Conservation (phyloP, 2,797 vertebrate genomes). For the Lutjanus campechanus region DNA sequence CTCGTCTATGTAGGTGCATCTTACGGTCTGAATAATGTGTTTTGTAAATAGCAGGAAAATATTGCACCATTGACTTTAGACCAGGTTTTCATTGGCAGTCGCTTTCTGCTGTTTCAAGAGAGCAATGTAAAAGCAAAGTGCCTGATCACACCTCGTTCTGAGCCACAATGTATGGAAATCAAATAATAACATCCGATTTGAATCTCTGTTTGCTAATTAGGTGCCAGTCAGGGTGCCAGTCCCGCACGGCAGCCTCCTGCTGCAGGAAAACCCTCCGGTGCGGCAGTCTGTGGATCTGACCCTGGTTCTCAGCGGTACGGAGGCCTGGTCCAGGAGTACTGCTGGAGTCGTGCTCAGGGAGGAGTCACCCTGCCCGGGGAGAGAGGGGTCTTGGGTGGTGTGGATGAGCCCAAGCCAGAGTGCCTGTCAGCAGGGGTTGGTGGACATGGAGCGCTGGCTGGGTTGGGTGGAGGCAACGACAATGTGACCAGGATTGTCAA, state of each 20-base stretch:
- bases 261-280: slow-evolving; percentile 81
- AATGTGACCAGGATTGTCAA: slow-evolving; percentile 90
- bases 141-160: too few species aligned
- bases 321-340: slow-evolving; percentile 94
- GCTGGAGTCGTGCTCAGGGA: slow-evolving; percentile 85
- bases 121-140: too few species aligned
- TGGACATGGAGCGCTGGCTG: slow-evolving; percentile 47
- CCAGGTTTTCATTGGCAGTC: too few species aligned
- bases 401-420: slow-evolving; percentile 88
- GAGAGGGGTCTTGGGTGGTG: slow-evolving; percentile 45
- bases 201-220: slow-evolving; percentile 25
- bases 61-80: too few species aligned
- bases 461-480: slow-evolving; percentile 84
- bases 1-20: too few species aligned
- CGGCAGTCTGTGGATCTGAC: slow-evolving; percentile 74
- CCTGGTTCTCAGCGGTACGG: slow-evolving; percentile 88
- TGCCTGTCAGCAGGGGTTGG: slow-evolving; percentile 60
- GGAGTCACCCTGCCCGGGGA: slow-evolving; percentile 77
- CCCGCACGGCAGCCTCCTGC: slow-evolving; percentile 77
- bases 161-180: not conserved
- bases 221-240: slow-evolving; percentile 69
- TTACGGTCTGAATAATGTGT: too few species aligned
- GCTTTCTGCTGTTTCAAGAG: too few species aligned
- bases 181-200: not conserved
- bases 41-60: too few species aligned